Conservation (phyloP, 2,888 invertebrate genomes). For the Aphidius colemani region DNA sequence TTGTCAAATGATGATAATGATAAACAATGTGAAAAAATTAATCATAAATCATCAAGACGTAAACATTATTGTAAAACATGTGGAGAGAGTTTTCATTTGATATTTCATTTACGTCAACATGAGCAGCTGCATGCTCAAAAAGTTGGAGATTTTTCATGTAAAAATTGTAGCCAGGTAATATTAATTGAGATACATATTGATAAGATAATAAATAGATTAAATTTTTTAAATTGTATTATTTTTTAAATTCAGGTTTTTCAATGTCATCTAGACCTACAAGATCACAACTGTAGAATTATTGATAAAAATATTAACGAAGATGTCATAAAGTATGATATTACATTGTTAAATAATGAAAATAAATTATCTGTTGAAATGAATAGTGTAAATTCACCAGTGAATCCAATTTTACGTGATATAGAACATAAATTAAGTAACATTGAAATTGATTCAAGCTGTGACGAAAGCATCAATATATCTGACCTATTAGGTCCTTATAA, state of each 20-base stretch:
- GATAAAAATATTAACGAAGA: no score
- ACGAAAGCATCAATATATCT: constrained; percentile 35
- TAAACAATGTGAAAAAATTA: constrained; percentile 9
- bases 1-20: constrained; percentile 2
- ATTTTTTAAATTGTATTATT: neutral
- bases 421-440: constrained; percentile 38
- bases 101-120: constrained; percentile 49
- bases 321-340: neutral
- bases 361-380: neutral
- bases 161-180: constrained; percentile 40
- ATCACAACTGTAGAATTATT: no score
- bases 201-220: neutral
- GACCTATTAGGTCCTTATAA: constrained; percentile 35
- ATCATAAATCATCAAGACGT: constrained; percentile 41
- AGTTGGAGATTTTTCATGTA: constrained; percentile 34
- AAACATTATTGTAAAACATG: constrained; percentile 53
- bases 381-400: constrained; percentile 27
- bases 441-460: constrained; percentile 32
- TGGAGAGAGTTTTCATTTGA: constrained; percentile 52
- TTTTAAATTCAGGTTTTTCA: constrained; percentile 16
- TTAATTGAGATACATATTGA: neutral
- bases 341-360: constrained; percentile 2
- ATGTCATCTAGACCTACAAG: neutral
- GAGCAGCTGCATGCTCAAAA: constrained; percentile 44
- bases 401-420: constrained; percentile 29